Evolutionary conservation across 2,888 invertebrate genomes (phyloP).

Genomic region (Archips xylosteana): DNA sequence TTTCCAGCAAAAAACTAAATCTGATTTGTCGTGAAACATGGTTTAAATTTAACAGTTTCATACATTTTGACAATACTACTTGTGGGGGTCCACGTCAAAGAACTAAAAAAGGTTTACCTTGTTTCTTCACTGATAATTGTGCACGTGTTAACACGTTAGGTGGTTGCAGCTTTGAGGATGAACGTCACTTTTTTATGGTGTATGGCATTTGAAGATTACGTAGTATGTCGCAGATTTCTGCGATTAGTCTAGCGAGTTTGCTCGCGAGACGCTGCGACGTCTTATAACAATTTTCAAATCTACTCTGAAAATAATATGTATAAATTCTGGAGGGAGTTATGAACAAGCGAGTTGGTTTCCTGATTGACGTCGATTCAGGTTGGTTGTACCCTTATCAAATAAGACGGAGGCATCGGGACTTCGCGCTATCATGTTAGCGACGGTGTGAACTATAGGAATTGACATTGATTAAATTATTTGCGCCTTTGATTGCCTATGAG

Average conservation of each 20-base stretch:
- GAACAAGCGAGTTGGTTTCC: conserved; percentile 6
- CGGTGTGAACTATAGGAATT: conserved; percentile 21
- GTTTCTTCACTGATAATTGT: too few species aligned
- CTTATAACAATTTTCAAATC: background rate
- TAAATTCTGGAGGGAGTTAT: background rate
- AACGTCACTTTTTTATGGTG: too few species aligned
- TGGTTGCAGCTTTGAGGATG: too few species aligned
- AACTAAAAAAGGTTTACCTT: too few species aligned
- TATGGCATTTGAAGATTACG: too few species aligned
- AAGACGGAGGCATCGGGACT: background rate
- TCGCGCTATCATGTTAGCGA: conserved; percentile 11
- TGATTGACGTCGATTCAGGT: conserved; percentile 19
- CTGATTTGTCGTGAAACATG: too few species aligned
- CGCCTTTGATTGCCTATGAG: background rate
- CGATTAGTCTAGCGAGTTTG: background rate
- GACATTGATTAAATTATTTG: conserved; percentile 29
- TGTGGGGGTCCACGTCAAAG: too few species aligned
- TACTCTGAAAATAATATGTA: background rate
- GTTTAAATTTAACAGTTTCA: too few species aligned
- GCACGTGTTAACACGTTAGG: too few species aligned
- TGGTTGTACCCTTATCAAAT: conserved; percentile 26
- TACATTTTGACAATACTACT: too few species aligned
- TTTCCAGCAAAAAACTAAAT: too few species aligned
- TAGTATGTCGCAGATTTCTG: too few species aligned
- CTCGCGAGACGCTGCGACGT: background rate